Evolutionary conservation across 1,140 invertebrate genomes (phyloP), one percentile per base, ranked within the genome.

Genomic region (Chlorops oryzae): DNA sequence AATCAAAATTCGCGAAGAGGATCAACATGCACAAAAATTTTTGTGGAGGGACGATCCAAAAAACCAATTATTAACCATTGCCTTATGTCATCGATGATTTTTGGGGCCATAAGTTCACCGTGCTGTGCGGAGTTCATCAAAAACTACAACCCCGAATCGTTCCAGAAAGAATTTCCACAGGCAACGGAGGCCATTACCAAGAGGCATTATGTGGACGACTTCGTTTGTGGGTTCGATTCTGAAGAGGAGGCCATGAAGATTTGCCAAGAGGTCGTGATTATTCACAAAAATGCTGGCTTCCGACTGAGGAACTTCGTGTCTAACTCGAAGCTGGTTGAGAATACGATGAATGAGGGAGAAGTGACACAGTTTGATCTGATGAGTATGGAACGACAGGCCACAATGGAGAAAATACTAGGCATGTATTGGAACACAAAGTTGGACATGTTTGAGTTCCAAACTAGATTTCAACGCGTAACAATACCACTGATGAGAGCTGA

Each of bases 191-290:
- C 58, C 2, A 61, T 73, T 9, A 15, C 52, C 2, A 45, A 62
- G 4, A 58, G 63, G 37, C 61, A 61, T 49, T 73, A 70, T 44
- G 72, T 73, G 58, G 70, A 73, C 21, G 72, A 72, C 45, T 67
- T 58, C 44, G 50, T 72, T 6, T 54, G 62, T 41, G 59, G 58
- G 20, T 48, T 47, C 3, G 51, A 54, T 15, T 47, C 44, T 1
- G 42, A 28, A 9, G 44, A 47, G 3, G 57, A 59, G 15, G 57
- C 60, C 0, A 50, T n/a, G 20, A 6, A 13, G 28, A 17, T 10
- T 59, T 10, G 52, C 58, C 10, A 10, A 46, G 5, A 49, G 63
- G 25, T 54, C 62, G 4, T 47, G 1, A 27, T 9, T 10, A 53
- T 73, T 35, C 34, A 43, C 22, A n/a, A 40, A 15, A 32, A 21